Conservation (phyloP, 1,140 invertebrate species). For the Capitella teleta region DNA sequence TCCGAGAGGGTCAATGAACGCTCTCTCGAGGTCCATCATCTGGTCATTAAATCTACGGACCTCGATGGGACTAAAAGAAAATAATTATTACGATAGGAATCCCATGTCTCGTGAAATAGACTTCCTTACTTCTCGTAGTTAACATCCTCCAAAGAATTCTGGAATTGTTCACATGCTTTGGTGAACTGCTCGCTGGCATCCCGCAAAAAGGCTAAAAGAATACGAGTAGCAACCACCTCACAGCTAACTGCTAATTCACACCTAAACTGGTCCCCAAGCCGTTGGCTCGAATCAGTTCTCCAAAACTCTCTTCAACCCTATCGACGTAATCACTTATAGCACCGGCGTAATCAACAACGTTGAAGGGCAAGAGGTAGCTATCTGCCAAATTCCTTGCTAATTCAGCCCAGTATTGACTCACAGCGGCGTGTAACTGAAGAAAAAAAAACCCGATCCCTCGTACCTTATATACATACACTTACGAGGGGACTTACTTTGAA, state of each 20-base stretch:
- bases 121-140: background rate
- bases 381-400: slow-evolving; percentile 35
- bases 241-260: background rate
- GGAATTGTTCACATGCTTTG: background rate
- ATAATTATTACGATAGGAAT: background rate
- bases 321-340: background rate
- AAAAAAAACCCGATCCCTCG: too few species aligned
- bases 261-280: background rate
- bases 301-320: background rate
- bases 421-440: slow-evolving; percentile 23
- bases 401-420: slow-evolving; percentile 33
- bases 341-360: slow-evolving; percentile 15
- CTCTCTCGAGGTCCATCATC: slow-evolving; percentile 17
- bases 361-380: slow-evolving; percentile 36
- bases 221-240: background rate
- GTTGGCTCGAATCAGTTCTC: background rate
- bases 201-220: background rate
- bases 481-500: slow-evolving; percentile 20
- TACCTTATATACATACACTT: too few species aligned
- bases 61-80: background rate
- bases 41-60: slow-evolving; percentile 18
- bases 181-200: background rate
- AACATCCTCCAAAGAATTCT: background rate
- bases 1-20: slow-evolving; percentile 18
- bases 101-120: background rate